These are phyloP conservation scores for Mythimna albipuncta DNA, from an alignment of 2,888 invertebrate genomes.

Conservation along the genomic window DNA sequence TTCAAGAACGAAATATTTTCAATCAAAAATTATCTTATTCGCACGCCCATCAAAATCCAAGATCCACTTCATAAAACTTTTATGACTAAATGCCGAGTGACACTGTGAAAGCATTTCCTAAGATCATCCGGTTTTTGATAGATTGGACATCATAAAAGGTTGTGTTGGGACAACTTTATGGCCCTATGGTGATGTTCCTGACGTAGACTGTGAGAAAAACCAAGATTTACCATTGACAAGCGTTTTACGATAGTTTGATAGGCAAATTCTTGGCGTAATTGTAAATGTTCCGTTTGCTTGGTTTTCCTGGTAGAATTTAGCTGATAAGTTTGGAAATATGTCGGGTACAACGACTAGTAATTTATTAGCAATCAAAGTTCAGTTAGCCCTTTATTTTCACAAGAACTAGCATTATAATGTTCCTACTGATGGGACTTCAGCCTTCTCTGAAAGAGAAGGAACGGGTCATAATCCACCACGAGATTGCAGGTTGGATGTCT, in stretches of 20 bases:
- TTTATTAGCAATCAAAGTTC: too few species aligned
- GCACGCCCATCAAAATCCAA: constrained; percentile 40
- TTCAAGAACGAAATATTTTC: constrained; percentile 1
- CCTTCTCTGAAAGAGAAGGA: too few species aligned
- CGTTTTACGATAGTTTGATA: constrained; percentile 58
- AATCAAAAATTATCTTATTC: constrained; percentile 21
- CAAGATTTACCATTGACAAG: constrained; percentile 15
- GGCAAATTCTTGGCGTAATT: constrained; percentile 55
- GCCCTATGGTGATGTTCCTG: constrained; percentile 34
- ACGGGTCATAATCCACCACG: too few species aligned
- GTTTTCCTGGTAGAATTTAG: constrained; percentile 22
- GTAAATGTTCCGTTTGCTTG: constrained; percentile 42
- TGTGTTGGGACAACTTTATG: constrained; percentile 50
- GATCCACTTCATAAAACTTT: constrained; percentile 44
- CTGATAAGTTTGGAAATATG: background rate
- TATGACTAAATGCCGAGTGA: constrained; percentile 49
- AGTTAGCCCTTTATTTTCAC: too few species aligned
- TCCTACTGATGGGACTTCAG: too few species aligned
- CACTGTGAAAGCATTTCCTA: constrained; percentile 52
- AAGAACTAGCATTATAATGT: too few species aligned
- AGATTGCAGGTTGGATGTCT: too few species aligned
- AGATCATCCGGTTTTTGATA: constrained; percentile 59
- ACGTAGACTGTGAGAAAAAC: constrained; percentile 56
- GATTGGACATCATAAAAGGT: constrained; percentile 59
- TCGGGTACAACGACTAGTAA: too few species aligned